Evolutionary conservation across 30 jellyfish, hydroid and myxozoan species (phyloP).

Genomic region (Mastigias papua): DNA sequence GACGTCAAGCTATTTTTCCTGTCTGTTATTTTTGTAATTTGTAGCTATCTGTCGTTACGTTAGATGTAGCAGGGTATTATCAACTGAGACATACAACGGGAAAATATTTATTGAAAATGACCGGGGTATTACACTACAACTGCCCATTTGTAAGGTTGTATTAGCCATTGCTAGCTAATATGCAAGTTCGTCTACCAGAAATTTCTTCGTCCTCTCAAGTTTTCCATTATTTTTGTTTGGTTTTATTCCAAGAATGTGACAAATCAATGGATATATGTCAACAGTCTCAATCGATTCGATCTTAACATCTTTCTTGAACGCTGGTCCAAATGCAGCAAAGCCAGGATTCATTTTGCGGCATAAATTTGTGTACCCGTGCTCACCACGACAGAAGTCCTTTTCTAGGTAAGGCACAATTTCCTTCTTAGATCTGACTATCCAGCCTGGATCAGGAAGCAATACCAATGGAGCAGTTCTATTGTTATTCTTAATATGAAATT

Average conservation of each 20-base stretch:
- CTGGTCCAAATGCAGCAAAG: constrained; percentile 91
- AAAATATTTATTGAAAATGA: no score
- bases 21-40: no score
- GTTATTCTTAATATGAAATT: constrained; percentile 67
- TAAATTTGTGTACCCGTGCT: constrained; percentile 88
- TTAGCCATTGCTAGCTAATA: neutral
- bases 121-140: no score
- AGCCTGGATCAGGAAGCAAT: constrained; percentile 90
- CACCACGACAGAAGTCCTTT: constrained; percentile 80
- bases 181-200: constrained; percentile 2
- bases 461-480: constrained; percentile 88
- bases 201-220: constrained; percentile 39
- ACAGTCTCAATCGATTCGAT: constrained; percentile 68
- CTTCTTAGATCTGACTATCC: constrained; percentile 50
- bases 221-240: constrained; percentile 88
- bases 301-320: constrained; percentile 55
- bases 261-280: constrained; percentile 80
- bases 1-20: no score
- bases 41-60: no score
- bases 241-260: constrained; percentile 77
- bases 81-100: no score
- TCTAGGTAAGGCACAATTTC: constrained; percentile 51
- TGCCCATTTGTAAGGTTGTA: no score
- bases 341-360: constrained; percentile 91
- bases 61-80: no score